These are phyloP conservation scores for Mustela nigripes DNA, from an alignment of 2,113 vertebrate species.

Conservation along the genomic window DNA sequence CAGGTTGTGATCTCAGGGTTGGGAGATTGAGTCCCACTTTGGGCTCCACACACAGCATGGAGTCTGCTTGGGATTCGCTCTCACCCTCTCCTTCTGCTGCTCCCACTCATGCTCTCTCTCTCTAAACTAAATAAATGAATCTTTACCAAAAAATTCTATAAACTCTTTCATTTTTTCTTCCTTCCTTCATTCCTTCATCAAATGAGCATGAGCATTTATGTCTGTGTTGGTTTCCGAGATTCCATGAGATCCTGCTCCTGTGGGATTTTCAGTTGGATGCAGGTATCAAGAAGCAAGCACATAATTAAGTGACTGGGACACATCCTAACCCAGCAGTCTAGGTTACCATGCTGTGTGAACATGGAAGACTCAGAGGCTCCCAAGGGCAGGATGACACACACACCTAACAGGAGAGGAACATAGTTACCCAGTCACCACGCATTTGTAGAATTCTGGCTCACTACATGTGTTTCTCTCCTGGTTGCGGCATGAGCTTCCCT, in stretches of 20 bases:
- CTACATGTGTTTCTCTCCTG: not conserved
- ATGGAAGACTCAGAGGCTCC: not conserved
- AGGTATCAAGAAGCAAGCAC: not conserved
- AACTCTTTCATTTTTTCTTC: not conserved
- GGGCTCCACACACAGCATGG: not conserved
- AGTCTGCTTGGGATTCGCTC: not conserved
- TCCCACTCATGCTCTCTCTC: not conserved
- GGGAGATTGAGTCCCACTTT: rapidly evolving
- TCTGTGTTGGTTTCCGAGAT: not conserved
- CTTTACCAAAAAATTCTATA: not conserved
- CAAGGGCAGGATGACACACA: not conserved
- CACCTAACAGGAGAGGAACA: not conserved
- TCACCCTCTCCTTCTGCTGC: not conserved
- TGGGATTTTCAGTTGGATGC: not conserved
- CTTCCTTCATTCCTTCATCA: not conserved
- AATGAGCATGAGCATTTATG: not conserved
- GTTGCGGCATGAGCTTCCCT: not conserved
- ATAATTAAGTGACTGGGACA: not conserved
- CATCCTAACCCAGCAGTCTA: not conserved
- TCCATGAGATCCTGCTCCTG: not conserved
- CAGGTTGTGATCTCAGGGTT: not conserved
- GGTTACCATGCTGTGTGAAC: not conserved
- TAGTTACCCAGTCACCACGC: not conserved
- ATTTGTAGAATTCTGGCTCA: not conserved
- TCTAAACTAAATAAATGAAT: not conserved